phyloP scores from a whole-genome alignment of 2,797 vertebrate species.

The Xyrichtys novacula region DNA sequence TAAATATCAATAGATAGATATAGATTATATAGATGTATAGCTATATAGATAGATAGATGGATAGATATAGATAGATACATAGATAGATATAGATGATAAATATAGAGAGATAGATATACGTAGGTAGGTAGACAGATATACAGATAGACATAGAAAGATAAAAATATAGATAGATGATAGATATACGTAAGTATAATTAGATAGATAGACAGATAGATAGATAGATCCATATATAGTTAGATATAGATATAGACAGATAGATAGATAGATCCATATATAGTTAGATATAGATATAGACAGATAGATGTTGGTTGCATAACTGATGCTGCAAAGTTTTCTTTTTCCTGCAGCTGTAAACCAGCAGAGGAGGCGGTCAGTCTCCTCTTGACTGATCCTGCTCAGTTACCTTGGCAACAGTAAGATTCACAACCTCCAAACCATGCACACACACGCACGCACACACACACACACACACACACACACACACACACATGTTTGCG shows the following conservation, averaged over 20 bases:
- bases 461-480: constrained; percentile 9
- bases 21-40: constrained; percentile 1
- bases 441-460: constrained; percentile 8
- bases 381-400: constrained; percentile 63
- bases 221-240: no score
- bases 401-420: constrained; percentile 76
- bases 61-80: not conserved
- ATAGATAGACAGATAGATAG: no score
- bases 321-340: constrained; percentile 36
- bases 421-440: constrained; percentile 28
- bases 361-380: constrained; percentile 36
- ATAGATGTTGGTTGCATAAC: constrained; percentile 28
- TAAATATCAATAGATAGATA: no score
- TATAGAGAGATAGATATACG: not conserved
- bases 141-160: no score
- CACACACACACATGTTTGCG: constrained; percentile 2
- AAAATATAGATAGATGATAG: not conserved
- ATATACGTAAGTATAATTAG: no score
- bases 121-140: no score
- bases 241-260: no score
- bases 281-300: no score
- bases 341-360: constrained; percentile 24
- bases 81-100: not conserved
- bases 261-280: no score
- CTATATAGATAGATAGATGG: no score